A percentile compares a stretch with the other conserved stretches of the same genome.
phyloP scores from a whole-genome alignment of 2,113 vertebrate species.

The Leptocoma aspasia region DNA sequence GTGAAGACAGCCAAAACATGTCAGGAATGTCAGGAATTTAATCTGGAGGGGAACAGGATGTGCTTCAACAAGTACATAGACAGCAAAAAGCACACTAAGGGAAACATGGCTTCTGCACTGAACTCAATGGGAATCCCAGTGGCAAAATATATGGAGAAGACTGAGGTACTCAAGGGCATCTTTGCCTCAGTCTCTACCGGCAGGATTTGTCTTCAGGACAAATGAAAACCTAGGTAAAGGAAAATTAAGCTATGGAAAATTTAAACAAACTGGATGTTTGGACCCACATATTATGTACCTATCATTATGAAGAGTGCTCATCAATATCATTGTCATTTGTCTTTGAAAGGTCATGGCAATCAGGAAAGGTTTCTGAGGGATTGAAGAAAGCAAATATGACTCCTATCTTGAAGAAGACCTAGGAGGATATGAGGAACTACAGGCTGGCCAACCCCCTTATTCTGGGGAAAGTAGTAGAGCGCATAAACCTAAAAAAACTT shows the following conservation, averaged over 20 bases:
- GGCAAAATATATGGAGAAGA: neutral
- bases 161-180: neutral
- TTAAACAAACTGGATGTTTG: neutral
- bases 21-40: neutral
- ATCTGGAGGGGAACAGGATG: neutral
- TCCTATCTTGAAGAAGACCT: neutral
- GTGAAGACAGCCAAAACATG: neutral
- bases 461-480: neutral
- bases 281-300: neutral
- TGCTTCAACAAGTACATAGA: neutral
- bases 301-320: neutral
- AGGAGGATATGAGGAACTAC: neutral
- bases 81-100: neutral
- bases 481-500: neutral
- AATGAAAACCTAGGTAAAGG: neutral
- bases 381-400: neutral
- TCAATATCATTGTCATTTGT: neutral
- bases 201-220: neutral
- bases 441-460: neutral
- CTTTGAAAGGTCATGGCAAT: neutral
- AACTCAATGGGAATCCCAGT: neutral
- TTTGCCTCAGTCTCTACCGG: neutral
- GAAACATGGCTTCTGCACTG: accelerated
- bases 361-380: neutral
- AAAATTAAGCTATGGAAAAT: neutral